Base-by-base conservation (phyloP, 2,797 vertebrate genomes). In the Sebastes kiyomatsui region DNA sequence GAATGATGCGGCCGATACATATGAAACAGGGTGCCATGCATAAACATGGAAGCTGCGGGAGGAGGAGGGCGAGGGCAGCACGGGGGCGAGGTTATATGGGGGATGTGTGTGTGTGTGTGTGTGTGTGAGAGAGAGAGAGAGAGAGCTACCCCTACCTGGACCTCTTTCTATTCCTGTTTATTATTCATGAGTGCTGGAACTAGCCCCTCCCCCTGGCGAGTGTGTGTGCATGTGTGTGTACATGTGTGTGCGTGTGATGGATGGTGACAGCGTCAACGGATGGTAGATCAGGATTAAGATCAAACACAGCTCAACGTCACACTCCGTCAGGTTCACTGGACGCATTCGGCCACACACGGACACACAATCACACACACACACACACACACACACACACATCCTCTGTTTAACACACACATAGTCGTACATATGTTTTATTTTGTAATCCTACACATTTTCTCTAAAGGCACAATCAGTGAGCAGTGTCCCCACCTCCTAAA, bases 21-120 rank as follows among this genome's bases (percentile, higher is more conserved):
- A 99, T 98, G 97, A 99, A 99, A 98, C 97, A 98, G 97, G 96
- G 96, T 95, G 92, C 96, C 97, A 99, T 99, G 97, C 97, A 99
- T 99, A 99, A 99, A 98, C 97, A 99, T 98, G 96, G 96, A 11
- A 93, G 94, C 76, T 82, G 81, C 77, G 80, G 80, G 71, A 77
- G 77, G 73, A 83, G 88, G 90, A 83, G 90, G 86, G 83, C 5
- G 85, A 90, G 90, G 89, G 88, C 86, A 90, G 86, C 73, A 60
- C 68, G 91, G 94, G 96, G 96, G 96, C 94, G 95, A 96, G 97
- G 96, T 97, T 96, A 97, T 96, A 95, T 94, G 88, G 90, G 92
- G 95, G 94, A 94, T 96, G 95, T 96, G 95, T 96, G 73, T 75
- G 74, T 35, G n/a, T 68, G 46, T 70, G 69, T 58, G 42, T 67